A percentile compares a stretch with the other conserved stretches of the same genome.
Conservation (phyloP, 2,797 vertebrate species). For the Hozukius guyotensis region DNA sequence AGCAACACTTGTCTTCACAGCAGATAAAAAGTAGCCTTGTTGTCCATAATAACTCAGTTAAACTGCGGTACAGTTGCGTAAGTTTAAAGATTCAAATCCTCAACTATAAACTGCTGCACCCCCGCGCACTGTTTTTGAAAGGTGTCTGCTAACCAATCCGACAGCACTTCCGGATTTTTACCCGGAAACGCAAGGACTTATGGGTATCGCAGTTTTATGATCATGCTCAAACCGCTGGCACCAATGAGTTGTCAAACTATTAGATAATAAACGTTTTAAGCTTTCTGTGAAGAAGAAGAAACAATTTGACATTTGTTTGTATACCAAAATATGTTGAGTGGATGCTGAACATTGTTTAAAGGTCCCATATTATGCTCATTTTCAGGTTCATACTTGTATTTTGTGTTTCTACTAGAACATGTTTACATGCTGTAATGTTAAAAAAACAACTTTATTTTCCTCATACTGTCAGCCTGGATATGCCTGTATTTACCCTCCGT, state of each 20-base stretch:
- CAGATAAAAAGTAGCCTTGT: accelerated
- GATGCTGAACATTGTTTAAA: too few relatives aligned
- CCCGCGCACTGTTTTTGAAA: conserved; percentile 74
- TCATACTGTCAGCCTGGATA: too few relatives aligned
- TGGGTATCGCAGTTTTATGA: conserved; percentile 59
- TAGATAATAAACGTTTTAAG: too few relatives aligned
- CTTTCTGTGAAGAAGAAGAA: too few relatives aligned
- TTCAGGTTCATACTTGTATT: too few relatives aligned
- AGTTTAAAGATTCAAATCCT: neutral
- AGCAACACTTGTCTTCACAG: neutral
- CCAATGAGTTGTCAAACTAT: neutral
- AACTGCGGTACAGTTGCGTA: accelerated
- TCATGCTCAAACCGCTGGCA: neutral
- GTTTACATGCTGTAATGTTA: too few relatives aligned
- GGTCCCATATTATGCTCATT: too few relatives aligned
- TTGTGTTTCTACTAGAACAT: too few relatives aligned
- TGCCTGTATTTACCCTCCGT: too few relatives aligned
- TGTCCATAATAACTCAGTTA: neutral
- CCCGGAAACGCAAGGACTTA: conserved; percentile 13
- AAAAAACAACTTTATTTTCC: too few relatives aligned
- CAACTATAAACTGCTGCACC: neutral
- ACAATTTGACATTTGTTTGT: too few relatives aligned
- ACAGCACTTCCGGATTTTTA: conserved; percentile 36
- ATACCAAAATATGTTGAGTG: too few relatives aligned
- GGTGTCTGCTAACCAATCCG: conserved; percentile 65